These are phyloP conservation scores for Cephus nigrinus DNA, from an alignment of 2,888 invertebrate genomes.

Conservation along the genomic window DNA sequence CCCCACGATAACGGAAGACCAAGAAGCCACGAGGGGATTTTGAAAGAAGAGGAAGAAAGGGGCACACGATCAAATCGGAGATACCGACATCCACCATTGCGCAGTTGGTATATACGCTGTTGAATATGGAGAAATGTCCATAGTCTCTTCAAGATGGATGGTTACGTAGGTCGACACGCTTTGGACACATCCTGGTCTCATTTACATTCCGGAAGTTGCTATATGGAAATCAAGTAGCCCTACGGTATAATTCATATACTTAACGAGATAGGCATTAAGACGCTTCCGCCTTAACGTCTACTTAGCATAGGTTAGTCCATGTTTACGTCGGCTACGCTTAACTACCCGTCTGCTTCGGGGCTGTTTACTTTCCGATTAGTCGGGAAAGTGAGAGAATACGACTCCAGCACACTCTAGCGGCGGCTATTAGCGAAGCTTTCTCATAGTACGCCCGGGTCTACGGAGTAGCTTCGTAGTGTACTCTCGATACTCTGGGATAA, in stretches of 20 bases:
- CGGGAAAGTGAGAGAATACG: neutral
- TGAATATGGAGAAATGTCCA: neutral
- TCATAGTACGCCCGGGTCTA: neutral
- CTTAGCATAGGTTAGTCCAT: neutral
- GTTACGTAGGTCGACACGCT: neutral
- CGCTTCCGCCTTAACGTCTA: neutral
- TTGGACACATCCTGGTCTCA: neutral
- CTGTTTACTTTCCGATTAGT: constrained; percentile 5
- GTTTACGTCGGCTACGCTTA: constrained; percentile 1
- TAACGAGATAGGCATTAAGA: constrained; percentile 16
- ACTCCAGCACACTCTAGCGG: neutral
- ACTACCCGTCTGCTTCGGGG: neutral
- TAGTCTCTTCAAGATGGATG: neutral
- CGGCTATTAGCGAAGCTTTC: neutral
- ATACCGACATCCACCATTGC: neutral
- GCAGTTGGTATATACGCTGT: neutral
- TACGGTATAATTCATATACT: constrained; percentile 19
- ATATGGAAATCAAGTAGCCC: constrained; percentile 14
- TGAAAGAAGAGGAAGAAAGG: neutral
- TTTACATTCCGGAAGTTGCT: constrained; percentile 18
- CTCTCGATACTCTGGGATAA: neutral
- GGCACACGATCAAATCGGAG: neutral
- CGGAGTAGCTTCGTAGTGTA: neutral
- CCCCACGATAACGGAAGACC: constrained; percentile 5
- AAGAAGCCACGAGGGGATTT: constrained; percentile 12